phyloP scores from a whole-genome alignment of 2,113 vertebrate genomes.

The Gymnocephalus cernua region DNA sequence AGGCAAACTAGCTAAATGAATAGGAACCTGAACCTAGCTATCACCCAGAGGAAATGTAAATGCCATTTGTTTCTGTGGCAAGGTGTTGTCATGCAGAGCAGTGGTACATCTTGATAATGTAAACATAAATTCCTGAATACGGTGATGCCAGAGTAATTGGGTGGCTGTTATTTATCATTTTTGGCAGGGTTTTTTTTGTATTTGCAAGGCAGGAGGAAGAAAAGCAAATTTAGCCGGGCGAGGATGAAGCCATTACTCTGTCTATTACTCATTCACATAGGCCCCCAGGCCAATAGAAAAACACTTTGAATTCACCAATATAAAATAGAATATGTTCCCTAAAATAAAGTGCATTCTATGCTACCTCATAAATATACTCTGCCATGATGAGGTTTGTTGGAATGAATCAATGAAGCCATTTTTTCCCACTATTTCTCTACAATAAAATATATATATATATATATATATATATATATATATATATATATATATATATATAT shows the following conservation, averaged over 20 bases:
- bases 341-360: constrained; percentile 67
- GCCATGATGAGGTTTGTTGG: constrained; percentile 68
- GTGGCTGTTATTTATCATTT: constrained; percentile 77
- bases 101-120: constrained; percentile 79
- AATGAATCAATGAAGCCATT: constrained; percentile 63
- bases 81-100: constrained; percentile 75
- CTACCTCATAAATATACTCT: constrained; percentile 72
- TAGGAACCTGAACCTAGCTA: constrained; percentile 62
- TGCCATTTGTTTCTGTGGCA: constrained; percentile 79
- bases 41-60: constrained; percentile 80
- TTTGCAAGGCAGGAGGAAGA: constrained; percentile 66
- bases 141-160: constrained; percentile 79
- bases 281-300: constrained; percentile 74
- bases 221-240: constrained; percentile 75
- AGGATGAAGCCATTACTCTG: constrained; percentile 80
- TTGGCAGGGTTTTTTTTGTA: constrained; percentile 61
- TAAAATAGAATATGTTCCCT: constrained; percentile 75
- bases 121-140: constrained; percentile 81
- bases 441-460: constrained; percentile 51
- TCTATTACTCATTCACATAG: constrained; percentile 80
- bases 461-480: constrained; percentile 36
- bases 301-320: constrained; percentile 77
- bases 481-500: constrained; percentile 45
- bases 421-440: constrained; percentile 28
- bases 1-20: constrained; percentile 77